Base-by-base conservation (phyloP, 2,797 vertebrate genomes). In the Sus cebifrons region DNA sequence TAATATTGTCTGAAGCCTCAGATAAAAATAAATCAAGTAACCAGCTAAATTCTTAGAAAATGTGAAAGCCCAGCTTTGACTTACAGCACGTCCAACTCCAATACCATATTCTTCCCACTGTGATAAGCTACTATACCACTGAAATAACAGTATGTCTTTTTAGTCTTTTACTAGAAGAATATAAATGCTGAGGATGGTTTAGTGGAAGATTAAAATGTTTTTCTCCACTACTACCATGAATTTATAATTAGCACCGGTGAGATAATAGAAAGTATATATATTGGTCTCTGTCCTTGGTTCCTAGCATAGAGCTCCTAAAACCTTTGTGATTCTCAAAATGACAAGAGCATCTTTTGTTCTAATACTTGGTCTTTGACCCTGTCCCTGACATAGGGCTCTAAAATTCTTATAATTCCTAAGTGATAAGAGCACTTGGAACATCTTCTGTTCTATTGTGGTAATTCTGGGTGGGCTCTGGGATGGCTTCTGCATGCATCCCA, bases 221-320 rank as follows among this genome's bases (percentile, higher is more conserved):
- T 86, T 18, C 5, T 29, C 18, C 21, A 71, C 2, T 75, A 52
- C 36, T 77, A 11, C 52, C 54, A 68, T 27, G 81, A 94, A 84
- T 88, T 56, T 93, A n/a, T 88, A 84, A 90, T 56, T 58, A 90
- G 21, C 5, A 91, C 40, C 25, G 29, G 23, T 62, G 64, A 94
- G 56, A 71, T 64, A 77, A 77, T 14, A 64, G n/a, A 91, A 82
- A 67, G 23, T 17, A 27, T 6, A 17, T 36, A 36, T 60, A 49
- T 81, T 60, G 8, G 27, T 49, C 36, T 81, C 36, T 54, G 60
- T 21, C 8, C 49, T 4, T 9, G 1, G 6, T 29, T 27, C 9
- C 17, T 32, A 25, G 29, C 78, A 75, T 29, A 68, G 40, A 84
- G 11, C 64, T 68, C 52, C 36, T 94, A n/a, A 68, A 62, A 7